Base-by-base conservation (phyloP, 2,797 vertebrate species). In the Poecilia picta region DNA sequence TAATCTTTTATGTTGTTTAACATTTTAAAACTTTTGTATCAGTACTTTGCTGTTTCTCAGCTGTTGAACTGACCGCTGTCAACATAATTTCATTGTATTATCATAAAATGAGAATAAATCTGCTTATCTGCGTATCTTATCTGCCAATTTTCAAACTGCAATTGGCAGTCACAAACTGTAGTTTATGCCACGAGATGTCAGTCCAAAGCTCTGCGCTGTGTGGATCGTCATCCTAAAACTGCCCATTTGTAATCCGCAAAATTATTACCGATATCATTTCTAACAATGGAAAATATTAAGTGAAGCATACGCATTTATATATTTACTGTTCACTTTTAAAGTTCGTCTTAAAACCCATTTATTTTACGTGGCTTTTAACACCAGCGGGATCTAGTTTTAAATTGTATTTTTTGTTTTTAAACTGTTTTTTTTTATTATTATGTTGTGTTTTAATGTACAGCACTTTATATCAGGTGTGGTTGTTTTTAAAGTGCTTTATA, bases 181-280 rank as follows among this genome's bases (percentile, higher is more conserved):
- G 53, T 33, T 46, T 62, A 18, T 51, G 33, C 45, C 59, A 68
- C 75, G 68, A 49, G 59, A 76, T 64, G 64, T 68, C 64, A 25
- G 36, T 68, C 36, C 36, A 68, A 53, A 10, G 4, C 64, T 41
- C 20, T 25, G 36, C 8, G 41, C 36, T 68, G 64, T 10, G 4
- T 25, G 74, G 8, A 62, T 15, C 12, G 15, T 46, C 20, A 16
- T n/a, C 41, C 46, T 33, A 36, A 68, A 33, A 75, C 57, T 46
- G 28, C 62, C 59, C 20, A 36, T 8, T 10, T 25, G 51, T 53
- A 53, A 25, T 25, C 3, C 2, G 8, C 23, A 53, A 53, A 23
- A 53, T 10, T 53, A 53, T 25, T 10, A 25, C 8, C 3, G 51
- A 53, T 8, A 25, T 53, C 8, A 25, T 23, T 53, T 25, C 8